Evolutionary conservation across 1,140 invertebrate species (phyloP), one percentile per base, ranked within the genome.

Genomic region (Drosophila bifasciata): DNA sequence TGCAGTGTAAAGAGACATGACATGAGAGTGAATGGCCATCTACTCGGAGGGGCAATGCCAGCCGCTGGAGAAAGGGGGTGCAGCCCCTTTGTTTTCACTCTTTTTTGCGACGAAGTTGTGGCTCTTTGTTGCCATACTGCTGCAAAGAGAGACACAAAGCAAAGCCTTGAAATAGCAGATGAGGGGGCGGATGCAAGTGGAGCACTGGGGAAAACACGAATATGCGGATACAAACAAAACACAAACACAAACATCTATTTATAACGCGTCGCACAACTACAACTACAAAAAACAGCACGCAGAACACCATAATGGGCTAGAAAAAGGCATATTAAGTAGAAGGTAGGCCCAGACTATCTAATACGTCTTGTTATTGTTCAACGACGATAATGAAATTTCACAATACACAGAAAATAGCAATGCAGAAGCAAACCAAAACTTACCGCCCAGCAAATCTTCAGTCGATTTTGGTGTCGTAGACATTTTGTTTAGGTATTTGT

Each of bases 391-490:
- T 72, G 59, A 13, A 13, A 56, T 70, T 43, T 49, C 23, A 67
- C 21, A 57, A 36, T 36, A 36, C 32, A 36, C 32, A 36, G 32
- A 73, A 74, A 55, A 55, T 36, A 67, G 45, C 58, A 28, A 56
- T 50, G 62, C 59, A 50, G 39, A 63, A 64, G 57, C 23, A 63
- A 36, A 59, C 41, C 49, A 68, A 57, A 68, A 86, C 83, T 86
- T 86, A 86, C 83, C 83, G 76, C 83, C 83, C 61, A 86, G 83
- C 84, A 86, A 86, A 86, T 86, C 83, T 86, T 86, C 83, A 50
- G 73, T 77, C 43, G 83, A 88, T 86, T 88, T 86, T 83, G 83
- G 83, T 78, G 83, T 86, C 75, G 83, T 88, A 79, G 83, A 86
- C 83, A 86, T 86, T 81, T 81, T 88, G 79, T 88, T 74, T 86